Evolutionary conservation across 2,888 invertebrate species (phyloP), one percentile per base, ranked within the genome.

Genomic region (Dorcus parallelipipedus): DNA sequence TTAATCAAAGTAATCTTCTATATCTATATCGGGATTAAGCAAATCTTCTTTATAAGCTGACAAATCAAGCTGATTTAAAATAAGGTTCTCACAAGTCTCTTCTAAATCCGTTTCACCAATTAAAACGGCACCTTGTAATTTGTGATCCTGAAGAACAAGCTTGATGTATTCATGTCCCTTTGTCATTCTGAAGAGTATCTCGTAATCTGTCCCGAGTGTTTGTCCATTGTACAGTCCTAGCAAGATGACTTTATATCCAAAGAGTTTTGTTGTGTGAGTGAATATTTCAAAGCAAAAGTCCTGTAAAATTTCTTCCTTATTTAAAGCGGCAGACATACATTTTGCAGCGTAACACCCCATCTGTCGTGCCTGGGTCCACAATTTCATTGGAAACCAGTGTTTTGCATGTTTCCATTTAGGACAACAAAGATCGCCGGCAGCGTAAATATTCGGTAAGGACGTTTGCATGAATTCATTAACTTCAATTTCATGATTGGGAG

Each of bases 1-100:
- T 78, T 78, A 98, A 84, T 99, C 99, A 86, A 99, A 99, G 81
- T 95, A 99, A 81, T 99, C 99, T 79, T 98, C 98, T 71, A 99
- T 93, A 76, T 99, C 98, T 72, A 99, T 91, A 75, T 93, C 86
- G 17, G 97, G 97, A 82, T 99, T 90, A 7, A 99, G 83, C 67
- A 99, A 87, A 77, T 97, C 91, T 76, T 96, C 94, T 56, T 95
- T 96, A 77, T 90, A 92, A 8, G 86, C 82, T 55, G 89, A 88
- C 58, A 99, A 81, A 80, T 98, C 96, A 59, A 95, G 84, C 75
- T 95, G 91, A 81, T 98, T 95, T 38, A 98, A 82, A 72, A 99
- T 98, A 60, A 99, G 83, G 81, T 99, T 98, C 80, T 99, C 98
- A 79, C 96, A 94, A 76, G 94, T 97, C 81, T 99, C 99, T 76